These are phyloP conservation scores for Balearica regulorum DNA, from an alignment of 2,797 vertebrate genomes.

Conservation along the genomic window DNA sequence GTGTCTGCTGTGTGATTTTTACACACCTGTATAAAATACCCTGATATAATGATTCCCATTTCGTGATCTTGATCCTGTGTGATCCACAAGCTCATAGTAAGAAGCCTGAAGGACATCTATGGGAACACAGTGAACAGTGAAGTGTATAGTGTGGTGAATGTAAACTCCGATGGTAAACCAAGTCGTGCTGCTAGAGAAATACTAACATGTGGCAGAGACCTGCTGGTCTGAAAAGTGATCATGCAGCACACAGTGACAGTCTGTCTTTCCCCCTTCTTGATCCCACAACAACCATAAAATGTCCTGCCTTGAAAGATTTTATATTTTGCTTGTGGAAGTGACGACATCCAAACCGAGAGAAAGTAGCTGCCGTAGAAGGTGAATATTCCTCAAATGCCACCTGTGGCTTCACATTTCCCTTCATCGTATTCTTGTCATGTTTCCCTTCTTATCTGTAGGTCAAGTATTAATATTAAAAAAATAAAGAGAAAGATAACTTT, in stretches of 20 bases:
- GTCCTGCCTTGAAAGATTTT: neutral
- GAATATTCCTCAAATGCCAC: neutral
- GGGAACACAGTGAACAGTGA: neutral
- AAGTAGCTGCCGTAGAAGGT: neutral
- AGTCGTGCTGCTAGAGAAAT: accelerated
- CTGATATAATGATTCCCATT: neutral
- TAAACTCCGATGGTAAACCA: neutral
- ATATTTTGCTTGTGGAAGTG: neutral
- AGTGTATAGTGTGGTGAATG: neutral
- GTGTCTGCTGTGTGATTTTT: too few species aligned
- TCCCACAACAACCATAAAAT: neutral
- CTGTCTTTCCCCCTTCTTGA: neutral
- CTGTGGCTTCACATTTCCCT: neutral
- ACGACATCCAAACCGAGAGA: neutral
- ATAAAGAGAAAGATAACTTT: neutral
- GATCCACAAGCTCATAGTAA: neutral
- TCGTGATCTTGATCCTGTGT: accelerated
- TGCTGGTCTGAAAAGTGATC: neutral
- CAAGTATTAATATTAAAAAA: neutral
- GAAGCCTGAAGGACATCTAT: neutral
- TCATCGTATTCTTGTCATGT: accelerated
- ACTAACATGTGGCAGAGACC: neutral
- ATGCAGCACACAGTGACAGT: neutral
- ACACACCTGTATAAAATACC: neutral
- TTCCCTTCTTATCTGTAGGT: neutral